Conservation (phyloP, 2,113 vertebrate species). For the Lutjanus erythropterus region DNA sequence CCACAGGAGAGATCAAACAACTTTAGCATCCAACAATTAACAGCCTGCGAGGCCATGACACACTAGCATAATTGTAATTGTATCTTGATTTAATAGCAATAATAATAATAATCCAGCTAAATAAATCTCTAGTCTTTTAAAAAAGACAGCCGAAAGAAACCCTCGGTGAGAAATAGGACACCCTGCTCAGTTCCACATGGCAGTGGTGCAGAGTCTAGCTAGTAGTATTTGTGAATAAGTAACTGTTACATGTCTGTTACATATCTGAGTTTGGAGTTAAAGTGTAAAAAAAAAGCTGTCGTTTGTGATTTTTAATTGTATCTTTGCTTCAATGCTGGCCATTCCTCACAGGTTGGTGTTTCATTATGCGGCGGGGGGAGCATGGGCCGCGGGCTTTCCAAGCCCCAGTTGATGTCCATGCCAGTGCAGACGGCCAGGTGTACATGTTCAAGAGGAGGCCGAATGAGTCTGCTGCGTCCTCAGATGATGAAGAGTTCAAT, state of each 20-base stretch:
- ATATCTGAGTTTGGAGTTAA: neutral
- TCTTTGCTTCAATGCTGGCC: neutral
- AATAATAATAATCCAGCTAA: no score
- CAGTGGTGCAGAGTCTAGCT: neutral
- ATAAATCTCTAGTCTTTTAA: neutral
- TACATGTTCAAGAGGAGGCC: slow-evolving; percentile 85
- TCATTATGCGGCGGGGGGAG: slow-evolving; percentile 88
- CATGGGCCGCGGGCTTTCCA: slow-evolving; percentile 85
- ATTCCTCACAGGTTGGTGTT: slow-evolving; percentile 31
- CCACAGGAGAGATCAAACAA: neutral
- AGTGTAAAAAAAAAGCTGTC: no score
- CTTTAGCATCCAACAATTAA: neutral
- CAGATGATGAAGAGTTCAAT: slow-evolving; percentile 89
- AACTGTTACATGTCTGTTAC: neutral
- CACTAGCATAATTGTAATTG: no score
- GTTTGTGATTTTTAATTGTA: neutral
- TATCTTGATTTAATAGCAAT: no score
- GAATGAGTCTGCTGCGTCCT: slow-evolving; percentile 79
- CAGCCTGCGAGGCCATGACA: no score
- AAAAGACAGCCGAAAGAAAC: slow-evolving; percentile 1
- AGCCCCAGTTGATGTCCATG: slow-evolving; percentile 88
- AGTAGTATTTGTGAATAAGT: neutral
- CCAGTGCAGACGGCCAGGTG: slow-evolving; percentile 88
- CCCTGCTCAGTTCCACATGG: neutral
- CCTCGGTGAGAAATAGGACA: neutral